Evolutionary conservation across 1,140 invertebrate genomes (phyloP).

Genomic region (Zaprionus lachaisei): DNA sequence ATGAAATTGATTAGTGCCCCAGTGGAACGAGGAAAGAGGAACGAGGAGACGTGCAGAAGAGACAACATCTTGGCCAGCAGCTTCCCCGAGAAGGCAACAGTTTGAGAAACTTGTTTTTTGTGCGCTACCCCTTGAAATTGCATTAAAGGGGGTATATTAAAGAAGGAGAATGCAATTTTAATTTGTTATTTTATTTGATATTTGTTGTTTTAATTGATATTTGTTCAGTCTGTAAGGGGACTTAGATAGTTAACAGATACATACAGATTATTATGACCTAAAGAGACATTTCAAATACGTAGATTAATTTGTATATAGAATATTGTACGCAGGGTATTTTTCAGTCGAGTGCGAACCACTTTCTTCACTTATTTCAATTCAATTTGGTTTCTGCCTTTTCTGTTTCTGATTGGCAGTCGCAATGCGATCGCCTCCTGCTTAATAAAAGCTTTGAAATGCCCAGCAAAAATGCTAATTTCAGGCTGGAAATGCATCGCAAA

Average conservation of each 20-base stretch:
- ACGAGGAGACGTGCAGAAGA: slow-evolving; percentile 8
- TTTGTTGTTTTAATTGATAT: no score
- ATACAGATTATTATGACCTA: no score
- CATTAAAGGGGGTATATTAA: not conserved
- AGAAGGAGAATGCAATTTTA: not conserved
- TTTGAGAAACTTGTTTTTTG: slow-evolving; percentile 38
- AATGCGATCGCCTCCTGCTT: slow-evolving; percentile 4
- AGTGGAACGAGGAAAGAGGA: slow-evolving; percentile 24
- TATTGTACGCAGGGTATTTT: not conserved
- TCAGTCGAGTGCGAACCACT: not conserved
- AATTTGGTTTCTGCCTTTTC: not conserved
- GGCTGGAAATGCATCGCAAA: slow-evolving; percentile 14
- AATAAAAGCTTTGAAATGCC: slow-evolving; percentile 33
- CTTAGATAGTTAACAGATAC: no score
- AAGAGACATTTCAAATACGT: rapidly evolving
- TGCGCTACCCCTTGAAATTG: not conserved
- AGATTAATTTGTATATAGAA: not conserved
- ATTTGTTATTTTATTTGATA: no score
- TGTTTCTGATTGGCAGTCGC: slow-evolving; percentile 11
- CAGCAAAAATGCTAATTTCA: slow-evolving; percentile 36
- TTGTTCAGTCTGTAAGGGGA: no score
- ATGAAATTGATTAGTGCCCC: slow-evolving; percentile 84
- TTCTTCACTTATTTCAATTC: not conserved
- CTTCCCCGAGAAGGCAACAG: slow-evolving; percentile 25
- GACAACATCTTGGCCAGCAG: slow-evolving; percentile 22